Evolutionary conservation across 2,888 invertebrate genomes (phyloP).

Genomic region (Heliconius ethilla): DNA sequence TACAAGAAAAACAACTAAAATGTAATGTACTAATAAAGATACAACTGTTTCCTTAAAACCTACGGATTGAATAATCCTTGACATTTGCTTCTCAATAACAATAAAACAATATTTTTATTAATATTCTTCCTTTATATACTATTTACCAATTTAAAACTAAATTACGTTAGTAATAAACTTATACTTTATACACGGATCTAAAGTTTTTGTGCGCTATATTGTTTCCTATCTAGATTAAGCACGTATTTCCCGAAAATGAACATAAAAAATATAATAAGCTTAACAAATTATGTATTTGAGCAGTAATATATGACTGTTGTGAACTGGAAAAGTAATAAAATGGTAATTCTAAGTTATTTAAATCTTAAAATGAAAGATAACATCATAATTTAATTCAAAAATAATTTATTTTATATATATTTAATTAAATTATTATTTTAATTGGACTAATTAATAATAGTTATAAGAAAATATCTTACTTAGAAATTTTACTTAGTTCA

Average conservation of each 20-base stretch:
- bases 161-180: background rate
- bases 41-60: background rate
- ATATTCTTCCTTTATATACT: background rate
- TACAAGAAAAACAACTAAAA: too few species aligned
- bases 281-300: constrained; percentile 2
- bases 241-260: constrained; percentile 30
- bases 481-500: background rate
- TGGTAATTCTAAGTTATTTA: background rate
- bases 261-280: constrained; percentile 20
- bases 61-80: constrained; percentile 2
- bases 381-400: background rate
- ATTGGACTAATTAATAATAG: background rate
- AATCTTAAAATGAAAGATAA: background rate
- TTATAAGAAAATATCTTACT: background rate
- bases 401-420: background rate
- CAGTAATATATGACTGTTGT: background rate
- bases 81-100: constrained; percentile 11
- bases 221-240: constrained; percentile 26
- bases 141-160: constrained; percentile 14
- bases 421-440: background rate
- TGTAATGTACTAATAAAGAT: too few species aligned
- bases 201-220: constrained; percentile 14
- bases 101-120: constrained; percentile 2
- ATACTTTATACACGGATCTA: constrained; percentile 25
- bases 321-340: background rate